Conservation (phyloP, 2,113 vertebrate genomes). For the Lophura nycthemera region DNA sequence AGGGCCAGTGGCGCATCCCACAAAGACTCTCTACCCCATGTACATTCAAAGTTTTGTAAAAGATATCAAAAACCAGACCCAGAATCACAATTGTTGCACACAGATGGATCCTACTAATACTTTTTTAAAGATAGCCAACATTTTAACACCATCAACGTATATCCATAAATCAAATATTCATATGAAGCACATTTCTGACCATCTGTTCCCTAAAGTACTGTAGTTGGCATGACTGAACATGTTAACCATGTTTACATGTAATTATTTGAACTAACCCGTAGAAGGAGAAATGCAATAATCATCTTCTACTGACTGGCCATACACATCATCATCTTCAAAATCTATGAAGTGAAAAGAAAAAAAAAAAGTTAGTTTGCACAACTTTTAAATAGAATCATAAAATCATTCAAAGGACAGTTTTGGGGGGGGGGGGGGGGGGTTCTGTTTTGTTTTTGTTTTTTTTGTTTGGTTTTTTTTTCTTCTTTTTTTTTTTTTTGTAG, state of each 20-base stretch:
- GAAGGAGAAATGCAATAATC: constrained; percentile 98
- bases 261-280: constrained; percentile 86
- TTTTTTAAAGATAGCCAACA: not conserved
- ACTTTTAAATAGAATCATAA: not conserved
- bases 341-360: constrained; percentile 77
- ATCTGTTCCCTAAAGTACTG: not conserved
- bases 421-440: too few species aligned
- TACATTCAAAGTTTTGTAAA: not conserved
- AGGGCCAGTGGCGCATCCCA: not conserved
- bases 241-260: not conserved
- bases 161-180: not conserved
- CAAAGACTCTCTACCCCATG: not conserved
- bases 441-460: too few species aligned
- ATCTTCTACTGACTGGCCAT: constrained; percentile 97
- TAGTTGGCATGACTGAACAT: rapidly evolving
- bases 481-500: not conserved
- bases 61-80: not conserved
- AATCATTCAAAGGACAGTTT: not conserved
- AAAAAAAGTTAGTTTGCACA: not conserved
- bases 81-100: not conserved
- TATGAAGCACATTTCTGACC: not conserved
- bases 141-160: not conserved
- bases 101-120: not conserved
- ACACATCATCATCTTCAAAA: constrained; percentile 96
- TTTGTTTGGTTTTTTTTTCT: too few species aligned